A percentile compares a stretch with the other conserved stretches of the same genome.
Evolutionary conservation across 2,888 invertebrate genomes (phyloP).

Genomic region (Oscheius sp.): DNA sequence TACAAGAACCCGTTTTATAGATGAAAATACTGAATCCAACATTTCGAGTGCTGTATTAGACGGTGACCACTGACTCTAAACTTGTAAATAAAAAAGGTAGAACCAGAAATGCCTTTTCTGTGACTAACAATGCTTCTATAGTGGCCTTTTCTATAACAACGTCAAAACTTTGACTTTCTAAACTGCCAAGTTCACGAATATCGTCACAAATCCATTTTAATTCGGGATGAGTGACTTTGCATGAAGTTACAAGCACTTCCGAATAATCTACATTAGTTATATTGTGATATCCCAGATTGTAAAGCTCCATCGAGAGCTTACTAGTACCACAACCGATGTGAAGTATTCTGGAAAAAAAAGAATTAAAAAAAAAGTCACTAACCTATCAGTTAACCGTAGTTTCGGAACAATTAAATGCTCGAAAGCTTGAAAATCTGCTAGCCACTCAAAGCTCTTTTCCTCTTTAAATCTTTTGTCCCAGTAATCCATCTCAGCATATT

Average conservation of each 20-base stretch:
- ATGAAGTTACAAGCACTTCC: conserved; percentile 50
- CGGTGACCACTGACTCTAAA: conserved; percentile 59
- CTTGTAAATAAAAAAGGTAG: not conserved
- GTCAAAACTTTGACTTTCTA: conserved; percentile 69
- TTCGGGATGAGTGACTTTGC: conserved; percentile 53
- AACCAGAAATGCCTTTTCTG: conserved; percentile 50
- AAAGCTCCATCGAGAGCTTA: conserved; percentile 72
- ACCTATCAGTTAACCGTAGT: conserved; percentile 40
- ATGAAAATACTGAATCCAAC: conserved; percentile 60
- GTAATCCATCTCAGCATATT: conserved; percentile 55
- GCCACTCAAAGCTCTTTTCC: conserved; percentile 59
- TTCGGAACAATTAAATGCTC: conserved; percentile 43
- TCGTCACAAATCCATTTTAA: conserved; percentile 73
- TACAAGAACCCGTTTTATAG: conserved; percentile 69
- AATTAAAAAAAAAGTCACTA: not conserved
- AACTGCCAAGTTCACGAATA: conserved; percentile 68
- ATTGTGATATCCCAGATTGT: conserved; percentile 70
- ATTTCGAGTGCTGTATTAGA: conserved; percentile 48
- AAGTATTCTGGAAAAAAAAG: conserved; percentile 46
- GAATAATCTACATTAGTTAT: conserved; percentile 73
- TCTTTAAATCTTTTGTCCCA: conserved; percentile 58
- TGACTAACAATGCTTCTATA: conserved; percentile 72
- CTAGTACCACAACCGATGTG: conserved; percentile 73
- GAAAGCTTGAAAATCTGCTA: conserved; percentile 51
- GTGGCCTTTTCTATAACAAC: conserved; percentile 74